These are phyloP conservation scores for Coracias cyanogaster DNA, from an alignment of 2,797 vertebrate species.

Conservation along the genomic window DNA sequence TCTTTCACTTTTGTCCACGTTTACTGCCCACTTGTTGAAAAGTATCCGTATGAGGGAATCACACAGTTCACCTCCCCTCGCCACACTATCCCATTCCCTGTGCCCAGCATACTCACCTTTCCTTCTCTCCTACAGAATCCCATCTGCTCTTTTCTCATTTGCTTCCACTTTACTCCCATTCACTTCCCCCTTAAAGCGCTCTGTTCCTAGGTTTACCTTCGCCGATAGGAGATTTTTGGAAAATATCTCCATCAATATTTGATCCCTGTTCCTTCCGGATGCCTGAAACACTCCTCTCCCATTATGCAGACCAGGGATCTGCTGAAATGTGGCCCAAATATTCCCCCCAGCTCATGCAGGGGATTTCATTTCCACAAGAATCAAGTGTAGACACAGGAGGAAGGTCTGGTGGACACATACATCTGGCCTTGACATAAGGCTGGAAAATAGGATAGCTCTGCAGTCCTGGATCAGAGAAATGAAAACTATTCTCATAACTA, in stretches of 20 bases:
- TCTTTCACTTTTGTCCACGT: neutral
- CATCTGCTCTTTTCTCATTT: neutral
- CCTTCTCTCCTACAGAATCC: neutral
- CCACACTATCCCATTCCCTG: too few relatives aligned
- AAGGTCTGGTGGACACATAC: neutral
- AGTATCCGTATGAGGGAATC: neutral
- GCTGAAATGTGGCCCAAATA: neutral
- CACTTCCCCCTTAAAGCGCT: neutral
- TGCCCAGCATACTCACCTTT: accelerated
- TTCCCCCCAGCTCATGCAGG: neutral
- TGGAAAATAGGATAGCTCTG: neutral
- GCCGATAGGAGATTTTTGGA: neutral
- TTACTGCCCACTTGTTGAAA: neutral
- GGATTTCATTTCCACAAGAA: neutral
- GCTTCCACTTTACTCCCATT: neutral
- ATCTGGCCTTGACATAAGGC: neutral
- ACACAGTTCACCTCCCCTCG: neutral
- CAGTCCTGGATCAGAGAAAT: neutral
- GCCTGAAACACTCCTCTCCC: neutral
- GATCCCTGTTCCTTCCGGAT: neutral
- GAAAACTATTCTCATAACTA: neutral
- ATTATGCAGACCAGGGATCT: neutral
- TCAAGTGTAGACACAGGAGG: neutral
- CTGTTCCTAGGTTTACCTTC: neutral
- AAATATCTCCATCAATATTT: neutral